Evolutionary conservation across 2,888 invertebrate genomes (phyloP), one percentile per base, ranked within the genome.

Genomic region (Acleris holmiana): DNA sequence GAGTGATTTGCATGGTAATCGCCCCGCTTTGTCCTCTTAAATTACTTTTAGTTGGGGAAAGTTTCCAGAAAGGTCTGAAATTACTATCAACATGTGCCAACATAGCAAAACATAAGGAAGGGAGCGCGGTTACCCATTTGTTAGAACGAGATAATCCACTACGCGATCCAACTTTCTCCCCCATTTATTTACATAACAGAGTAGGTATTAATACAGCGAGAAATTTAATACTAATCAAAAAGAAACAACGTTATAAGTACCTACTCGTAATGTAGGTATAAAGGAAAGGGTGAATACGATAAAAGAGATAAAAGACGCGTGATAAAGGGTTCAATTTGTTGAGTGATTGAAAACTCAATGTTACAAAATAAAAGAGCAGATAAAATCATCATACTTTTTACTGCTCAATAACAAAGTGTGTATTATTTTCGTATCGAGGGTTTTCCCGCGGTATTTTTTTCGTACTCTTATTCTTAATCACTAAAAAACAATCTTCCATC

Each of bases 91-190:
- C 71, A 73, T 76, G 73, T 73, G 72, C 71, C 69, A 73, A 71
- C 68, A 71, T 72, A 71, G 73, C 69, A 71, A 70, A 76, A 76
- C 74, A 74, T 75, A 72, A 73, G 71, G 69, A 67, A 69, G 69
- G 68, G 71, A 75, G 75, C 72, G 75, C 71, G 73, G 74, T 75
- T 73, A 73, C 69, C 72, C 74, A 78, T 81, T 80, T 77, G 75
- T 76, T 72, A 71, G 69, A 76, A 73, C 70, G 61, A 73, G 61
- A 48, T 70, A 71, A 76, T 79, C 77, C 74, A 62, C 67, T 72
- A 67, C 23, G 68, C 59, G 72, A 68, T 53, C 17, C 62, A 68
- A 75, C 66, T 60, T 58, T 61, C 54, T 49, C 55, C 60, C 65
- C 54, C 60, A 55, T 68, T 63, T 61, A 60, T 66, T 63, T 66